phyloP scores from a whole-genome alignment of 2,113 vertebrate species.

The Dasyprocta punctata region DNA sequence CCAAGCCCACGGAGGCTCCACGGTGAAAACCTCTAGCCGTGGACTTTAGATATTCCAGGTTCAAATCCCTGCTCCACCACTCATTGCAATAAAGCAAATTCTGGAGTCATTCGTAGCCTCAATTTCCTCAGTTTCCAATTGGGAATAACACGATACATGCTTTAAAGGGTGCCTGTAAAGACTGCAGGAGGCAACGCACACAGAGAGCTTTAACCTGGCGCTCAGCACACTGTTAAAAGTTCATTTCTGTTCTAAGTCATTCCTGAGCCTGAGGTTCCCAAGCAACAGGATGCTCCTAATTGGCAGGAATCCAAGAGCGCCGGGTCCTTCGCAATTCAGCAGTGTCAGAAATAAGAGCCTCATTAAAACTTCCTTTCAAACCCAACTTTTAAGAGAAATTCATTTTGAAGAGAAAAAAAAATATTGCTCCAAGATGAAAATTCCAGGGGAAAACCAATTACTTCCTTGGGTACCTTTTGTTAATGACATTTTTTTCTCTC shows the following conservation, averaged over 20 bases:
- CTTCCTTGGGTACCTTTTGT: constrained; percentile 69
- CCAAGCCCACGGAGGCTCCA: not conserved
- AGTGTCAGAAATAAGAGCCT: constrained; percentile 64
- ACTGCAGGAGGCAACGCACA: not conserved
- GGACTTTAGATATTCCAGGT: not conserved
- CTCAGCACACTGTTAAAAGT: not conserved
- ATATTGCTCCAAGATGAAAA: constrained; percentile 60
- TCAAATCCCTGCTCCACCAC: not conserved
- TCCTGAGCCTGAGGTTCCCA: constrained; percentile 24
- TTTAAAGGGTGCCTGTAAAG: not conserved
- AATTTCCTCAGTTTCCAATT: not conserved
- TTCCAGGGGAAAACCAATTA: constrained; percentile 67
- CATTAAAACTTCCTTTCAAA: constrained; percentile 75
- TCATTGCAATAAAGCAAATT: not conserved
- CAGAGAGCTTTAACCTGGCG: fast-evolving
- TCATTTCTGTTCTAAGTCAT: not conserved
- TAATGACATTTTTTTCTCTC: constrained; percentile 80
- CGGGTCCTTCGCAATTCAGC: constrained; percentile 44
- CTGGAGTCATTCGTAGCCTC: not conserved
- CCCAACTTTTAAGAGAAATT: constrained; percentile 68
- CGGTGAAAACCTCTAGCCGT: not conserved
- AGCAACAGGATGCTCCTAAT: constrained; percentile 64
- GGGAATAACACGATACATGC: not conserved
- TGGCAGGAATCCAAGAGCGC: constrained; percentile 37
- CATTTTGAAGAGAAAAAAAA: constrained; percentile 25